Conservation (phyloP, 2,113 vertebrate species). For the Gobius niger region DNA sequence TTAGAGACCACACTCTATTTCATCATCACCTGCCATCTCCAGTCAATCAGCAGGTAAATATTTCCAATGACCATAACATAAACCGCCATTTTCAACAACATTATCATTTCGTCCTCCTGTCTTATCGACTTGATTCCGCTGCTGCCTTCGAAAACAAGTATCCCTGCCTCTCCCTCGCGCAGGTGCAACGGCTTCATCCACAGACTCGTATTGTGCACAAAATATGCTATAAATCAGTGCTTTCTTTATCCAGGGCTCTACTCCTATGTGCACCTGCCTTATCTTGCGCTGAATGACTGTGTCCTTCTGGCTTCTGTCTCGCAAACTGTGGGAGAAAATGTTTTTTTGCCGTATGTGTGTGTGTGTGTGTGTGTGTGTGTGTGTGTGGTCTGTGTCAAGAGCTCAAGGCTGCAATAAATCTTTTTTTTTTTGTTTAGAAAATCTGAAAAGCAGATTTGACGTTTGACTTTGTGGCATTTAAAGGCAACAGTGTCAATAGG, state of each 20-base stretch:
- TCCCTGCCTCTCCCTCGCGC: constrained; percentile 14
- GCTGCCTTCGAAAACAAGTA: not conserved
- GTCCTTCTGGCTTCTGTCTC: constrained; percentile 9
- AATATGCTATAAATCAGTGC: not conserved
- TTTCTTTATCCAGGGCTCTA: constrained; percentile 5
- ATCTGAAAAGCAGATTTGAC: constrained; percentile 48
- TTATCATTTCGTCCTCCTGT: too few species aligned
- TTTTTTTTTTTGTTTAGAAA: constrained; percentile 23
- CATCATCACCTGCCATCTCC: not conserved
- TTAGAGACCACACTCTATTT: too few species aligned
- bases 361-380: not conserved
- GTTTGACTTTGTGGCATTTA: constrained; percentile 13
- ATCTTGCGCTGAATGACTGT: not conserved
- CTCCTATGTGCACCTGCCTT: constrained; percentile 37
- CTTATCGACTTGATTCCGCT: too few species aligned
- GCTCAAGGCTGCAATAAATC: constrained; percentile 64
- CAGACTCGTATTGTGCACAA: constrained; percentile 18
- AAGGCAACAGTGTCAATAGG: not conserved
- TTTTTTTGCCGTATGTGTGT: too few species aligned
- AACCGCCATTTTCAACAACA: too few species aligned
- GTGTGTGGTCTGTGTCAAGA: constrained; percentile 38
- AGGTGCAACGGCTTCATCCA: constrained; percentile 29
- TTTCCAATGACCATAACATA: too few species aligned
- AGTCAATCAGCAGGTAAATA: too few species aligned
- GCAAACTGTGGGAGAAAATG: constrained; percentile 28